phyloP scores from a whole-genome alignment of 2,797 vertebrate species.

The Acanthurus tractus region DNA sequence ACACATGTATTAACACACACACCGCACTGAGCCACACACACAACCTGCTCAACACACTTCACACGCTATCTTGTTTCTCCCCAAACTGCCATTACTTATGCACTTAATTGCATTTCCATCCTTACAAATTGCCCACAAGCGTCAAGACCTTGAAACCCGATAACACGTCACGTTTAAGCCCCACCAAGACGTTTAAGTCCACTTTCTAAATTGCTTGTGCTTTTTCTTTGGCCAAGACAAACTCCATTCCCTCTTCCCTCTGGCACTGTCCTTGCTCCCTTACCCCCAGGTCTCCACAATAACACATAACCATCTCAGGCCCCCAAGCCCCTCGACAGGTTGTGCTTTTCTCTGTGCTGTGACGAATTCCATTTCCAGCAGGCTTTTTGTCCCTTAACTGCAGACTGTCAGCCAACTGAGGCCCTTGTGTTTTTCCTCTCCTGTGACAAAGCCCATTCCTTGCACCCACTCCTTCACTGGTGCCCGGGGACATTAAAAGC shows the following conservation, averaged over 20 bases:
- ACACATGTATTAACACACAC: slow-evolving; percentile 66
- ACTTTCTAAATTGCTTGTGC: slow-evolving; percentile 48
- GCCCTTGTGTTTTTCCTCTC: slow-evolving; percentile 53
- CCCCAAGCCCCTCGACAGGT: slow-evolving; percentile 25
- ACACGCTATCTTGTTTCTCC: slow-evolving; percentile 82
- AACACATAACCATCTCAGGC: slow-evolving; percentile 29
- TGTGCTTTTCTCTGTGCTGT: slow-evolving; percentile 35
- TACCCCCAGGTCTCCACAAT: slow-evolving; percentile 19
- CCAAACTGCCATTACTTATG: slow-evolving; percentile 65
- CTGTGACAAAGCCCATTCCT: slow-evolving; percentile 50
- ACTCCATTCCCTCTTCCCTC: slow-evolving; percentile 45
- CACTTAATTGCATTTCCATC: slow-evolving; percentile 81
- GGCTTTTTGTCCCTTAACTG: slow-evolving; percentile 14
- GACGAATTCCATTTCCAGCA: slow-evolving; percentile 41
- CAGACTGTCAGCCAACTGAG: slow-evolving; percentile 26
- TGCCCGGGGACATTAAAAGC: slow-evolving; percentile 35
- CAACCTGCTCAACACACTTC: slow-evolving; percentile 73
- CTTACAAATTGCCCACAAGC: slow-evolving; percentile 74
- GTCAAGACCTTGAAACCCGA: slow-evolving; percentile 71
- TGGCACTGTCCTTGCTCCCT: slow-evolving; percentile 46
- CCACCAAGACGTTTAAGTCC: slow-evolving; percentile 59
- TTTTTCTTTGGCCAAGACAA: slow-evolving; percentile 51
- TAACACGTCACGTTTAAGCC: slow-evolving; percentile 65
- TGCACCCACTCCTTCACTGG: not conserved
- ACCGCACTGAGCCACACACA: slow-evolving; percentile 45